These are phyloP conservation scores for Chaetophractus vellerosus DNA, from an alignment of 2,797 vertebrate species.

Conservation along the genomic window DNA sequence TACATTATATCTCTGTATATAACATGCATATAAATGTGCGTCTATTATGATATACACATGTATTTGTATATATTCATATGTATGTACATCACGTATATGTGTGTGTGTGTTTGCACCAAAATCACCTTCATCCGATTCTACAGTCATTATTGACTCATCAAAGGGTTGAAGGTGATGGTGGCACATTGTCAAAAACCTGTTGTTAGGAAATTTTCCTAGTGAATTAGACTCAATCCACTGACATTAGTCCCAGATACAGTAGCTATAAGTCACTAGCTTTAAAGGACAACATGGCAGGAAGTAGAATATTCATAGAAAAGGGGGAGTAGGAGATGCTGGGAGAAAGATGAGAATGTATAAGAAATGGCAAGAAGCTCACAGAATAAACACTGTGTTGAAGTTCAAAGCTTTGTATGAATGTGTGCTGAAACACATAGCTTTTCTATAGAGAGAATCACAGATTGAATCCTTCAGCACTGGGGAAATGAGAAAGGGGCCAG, in stretches of 20 bases:
- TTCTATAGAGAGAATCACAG: not conserved
- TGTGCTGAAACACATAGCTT: not conserved
- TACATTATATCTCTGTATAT: not conserved
- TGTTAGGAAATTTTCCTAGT: not conserved
- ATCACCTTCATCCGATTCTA: not conserved
- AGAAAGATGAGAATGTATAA: not conserved
- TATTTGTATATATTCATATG: not conserved
- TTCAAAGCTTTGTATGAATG: not conserved
- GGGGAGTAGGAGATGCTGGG: not conserved
- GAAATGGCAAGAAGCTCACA: not conserved
- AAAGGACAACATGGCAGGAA: not conserved
- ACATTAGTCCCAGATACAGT: not conserved
- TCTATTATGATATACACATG: not conserved
- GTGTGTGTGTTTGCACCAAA: slow-evolving; percentile 17
- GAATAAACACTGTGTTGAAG: not conserved
- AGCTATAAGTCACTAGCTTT: not conserved
- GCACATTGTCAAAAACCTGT: not conserved
- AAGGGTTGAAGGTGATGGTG: not conserved
- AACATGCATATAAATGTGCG: not conserved
- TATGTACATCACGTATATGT: not conserved
- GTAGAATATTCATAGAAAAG: not conserved
- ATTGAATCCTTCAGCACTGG: not conserved
- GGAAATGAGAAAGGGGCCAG: not conserved
- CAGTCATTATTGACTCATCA: not conserved
- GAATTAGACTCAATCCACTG: not conserved